A percentile compares a stretch with the other conserved stretches of the same genome.
phyloP scores from a whole-genome alignment of 1,140 invertebrate species.

The Oedothorax gibbosus region DNA sequence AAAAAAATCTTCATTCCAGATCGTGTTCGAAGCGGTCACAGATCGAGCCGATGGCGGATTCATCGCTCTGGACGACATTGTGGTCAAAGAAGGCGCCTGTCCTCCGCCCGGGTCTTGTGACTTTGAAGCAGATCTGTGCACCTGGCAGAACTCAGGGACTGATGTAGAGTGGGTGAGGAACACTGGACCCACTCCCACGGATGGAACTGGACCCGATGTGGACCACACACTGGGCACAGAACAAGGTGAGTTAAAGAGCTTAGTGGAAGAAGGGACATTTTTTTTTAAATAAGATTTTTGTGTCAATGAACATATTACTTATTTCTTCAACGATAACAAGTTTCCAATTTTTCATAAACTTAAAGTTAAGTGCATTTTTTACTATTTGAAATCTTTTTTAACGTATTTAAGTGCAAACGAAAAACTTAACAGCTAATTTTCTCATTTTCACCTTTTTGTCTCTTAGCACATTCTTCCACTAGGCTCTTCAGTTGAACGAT shows the following conservation, averaged over 20 bases:
- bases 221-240: constrained; percentile 64
- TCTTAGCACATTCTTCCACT: no score
- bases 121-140: constrained; percentile 61
- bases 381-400: no score
- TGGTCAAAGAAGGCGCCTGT: constrained; percentile 50
- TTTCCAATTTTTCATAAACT: no score
- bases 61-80: constrained; percentile 62
- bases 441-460: no score
- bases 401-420: no score
- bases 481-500: no score
- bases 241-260: constrained; percentile 48
- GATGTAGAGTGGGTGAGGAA: constrained; percentile 52
- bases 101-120: constrained; percentile 54
- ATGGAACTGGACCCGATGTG: constrained; percentile 57
- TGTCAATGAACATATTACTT: no score
- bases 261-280: no score
- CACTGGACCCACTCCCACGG: constrained; percentile 41
- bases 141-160: constrained; percentile 47
- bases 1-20: constrained; percentile 9
- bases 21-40: constrained; percentile 57
- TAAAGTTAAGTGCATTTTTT: no score
- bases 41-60: constrained; percentile 33
- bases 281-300: no score
- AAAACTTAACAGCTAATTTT: no score
- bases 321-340: no score